These are phyloP conservation scores for Ditula angustiorana DNA, from an alignment of 2,888 invertebrate species.

Conservation along the genomic window DNA sequence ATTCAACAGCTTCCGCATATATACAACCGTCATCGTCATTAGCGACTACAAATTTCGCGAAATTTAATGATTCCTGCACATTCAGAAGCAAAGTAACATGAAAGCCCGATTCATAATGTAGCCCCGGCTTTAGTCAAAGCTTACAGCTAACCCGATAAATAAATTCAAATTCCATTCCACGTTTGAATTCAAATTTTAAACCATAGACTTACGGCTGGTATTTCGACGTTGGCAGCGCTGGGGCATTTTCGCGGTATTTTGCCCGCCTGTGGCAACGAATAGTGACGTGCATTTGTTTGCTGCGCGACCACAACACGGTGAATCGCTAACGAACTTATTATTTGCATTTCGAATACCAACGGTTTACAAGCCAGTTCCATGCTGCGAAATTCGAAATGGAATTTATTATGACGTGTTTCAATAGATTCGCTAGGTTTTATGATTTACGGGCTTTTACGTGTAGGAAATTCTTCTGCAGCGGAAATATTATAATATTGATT, in stretches of 20 bases:
- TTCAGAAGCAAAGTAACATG: constrained; percentile 17
- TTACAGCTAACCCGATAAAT: constrained; percentile 53
- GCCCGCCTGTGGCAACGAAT: constrained; percentile 52
- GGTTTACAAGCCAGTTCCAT: constrained; percentile 29
- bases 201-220: constrained; percentile 43
- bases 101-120: constrained; percentile 48
- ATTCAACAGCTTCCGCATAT: constrained; percentile 2
- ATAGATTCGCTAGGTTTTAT: constrained; percentile 1
- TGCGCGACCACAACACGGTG: constrained; percentile 60
- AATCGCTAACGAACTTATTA: constrained; percentile 74
- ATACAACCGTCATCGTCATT: constrained; percentile 14
- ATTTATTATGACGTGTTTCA: constrained; percentile 24
- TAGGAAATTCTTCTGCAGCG: background rate
- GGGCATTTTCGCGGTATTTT: constrained; percentile 51
- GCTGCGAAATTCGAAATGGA: constrained; percentile 29
- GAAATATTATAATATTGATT: background rate
- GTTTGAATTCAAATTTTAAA: constrained; percentile 45
- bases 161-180: constrained; percentile 45
- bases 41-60: constrained; percentile 19
- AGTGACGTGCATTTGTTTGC: constrained; percentile 62
- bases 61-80: constrained; percentile 32
- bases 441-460: constrained; percentile 1
- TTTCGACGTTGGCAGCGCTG: constrained; percentile 39
- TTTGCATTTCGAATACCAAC: constrained; percentile 61
- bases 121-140: constrained; percentile 45